Conservation (phyloP, 2,113 vertebrate species). For the Lagopus muta region DNA sequence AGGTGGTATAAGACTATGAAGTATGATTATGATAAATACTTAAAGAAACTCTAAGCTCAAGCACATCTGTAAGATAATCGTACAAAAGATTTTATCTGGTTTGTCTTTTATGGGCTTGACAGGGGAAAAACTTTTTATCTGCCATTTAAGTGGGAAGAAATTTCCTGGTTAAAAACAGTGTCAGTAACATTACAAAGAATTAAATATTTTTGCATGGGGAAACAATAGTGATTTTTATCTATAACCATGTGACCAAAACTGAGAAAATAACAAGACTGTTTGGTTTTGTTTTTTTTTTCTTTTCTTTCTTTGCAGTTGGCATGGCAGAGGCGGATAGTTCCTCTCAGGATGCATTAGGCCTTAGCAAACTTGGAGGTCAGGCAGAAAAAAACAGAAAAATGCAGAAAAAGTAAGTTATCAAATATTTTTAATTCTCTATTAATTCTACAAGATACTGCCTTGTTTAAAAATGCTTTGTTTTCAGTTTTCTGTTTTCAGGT, state of each 20-base stretch:
- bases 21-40: neutral
- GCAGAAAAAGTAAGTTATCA: slow-evolving; percentile 92
- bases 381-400: slow-evolving; percentile 95
- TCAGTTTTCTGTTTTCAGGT: neutral
- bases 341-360: slow-evolving; percentile 86
- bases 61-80: too few species aligned
- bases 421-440: neutral
- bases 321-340: slow-evolving; percentile 85
- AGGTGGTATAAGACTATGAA: neutral
- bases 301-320: slow-evolving; percentile 74
- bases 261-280: neutral
- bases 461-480: neutral
- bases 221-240: neutral
- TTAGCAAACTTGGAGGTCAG: slow-evolving; percentile 89
- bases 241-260: neutral
- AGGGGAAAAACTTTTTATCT: neutral
- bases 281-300: neutral
- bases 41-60: neutral
- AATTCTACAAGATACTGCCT: neutral
- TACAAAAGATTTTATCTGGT: neutral
- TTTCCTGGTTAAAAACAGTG: neutral
- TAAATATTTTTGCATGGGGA: neutral
- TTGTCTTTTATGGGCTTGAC: neutral
- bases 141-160: neutral
- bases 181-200: neutral